A percentile compares a stretch with the other conserved stretches of the same genome.
These are phyloP conservation scores for Morinoia aosen DNA, from an alignment of 2,888 invertebrate species.

Conservation along the genomic window DNA sequence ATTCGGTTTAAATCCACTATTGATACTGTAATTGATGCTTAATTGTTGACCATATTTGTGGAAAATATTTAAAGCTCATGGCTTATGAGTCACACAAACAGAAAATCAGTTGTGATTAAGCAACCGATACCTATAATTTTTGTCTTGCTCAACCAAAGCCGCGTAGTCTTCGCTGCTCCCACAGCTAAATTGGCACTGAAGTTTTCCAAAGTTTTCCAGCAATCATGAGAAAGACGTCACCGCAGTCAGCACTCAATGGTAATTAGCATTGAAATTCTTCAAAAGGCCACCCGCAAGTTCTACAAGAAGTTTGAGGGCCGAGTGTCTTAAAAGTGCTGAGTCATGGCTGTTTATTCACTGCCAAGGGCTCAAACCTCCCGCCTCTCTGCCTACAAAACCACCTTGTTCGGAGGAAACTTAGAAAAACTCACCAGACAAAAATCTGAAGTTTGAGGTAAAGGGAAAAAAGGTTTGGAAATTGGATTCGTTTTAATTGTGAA, in stretches of 20 bases:
- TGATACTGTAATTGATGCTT: too few relatives aligned
- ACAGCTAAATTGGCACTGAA: not conserved
- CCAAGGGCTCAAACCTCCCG: not conserved
- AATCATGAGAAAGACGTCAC: not conserved
- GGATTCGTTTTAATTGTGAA: not conserved
- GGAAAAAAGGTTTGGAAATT: not conserved
- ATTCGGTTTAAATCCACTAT: too few relatives aligned
- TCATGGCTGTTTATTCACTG: not conserved
- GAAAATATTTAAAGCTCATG: too few relatives aligned
- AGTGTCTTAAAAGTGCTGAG: not conserved
- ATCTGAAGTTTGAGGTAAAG: not conserved
- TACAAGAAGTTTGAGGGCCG: not conserved
- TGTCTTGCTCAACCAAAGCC: too few relatives aligned
- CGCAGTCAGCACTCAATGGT: not conserved
- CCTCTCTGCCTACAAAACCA: not conserved
- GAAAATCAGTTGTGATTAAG: too few relatives aligned
- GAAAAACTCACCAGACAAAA: not conserved
- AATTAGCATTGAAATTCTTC: not conserved
- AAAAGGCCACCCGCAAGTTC: not conserved
- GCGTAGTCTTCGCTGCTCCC: not conserved
- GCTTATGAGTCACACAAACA: too few relatives aligned
- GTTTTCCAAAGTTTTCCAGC: not conserved
- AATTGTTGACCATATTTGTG: too few relatives aligned
- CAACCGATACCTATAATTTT: too few relatives aligned
- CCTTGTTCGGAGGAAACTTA: not conserved